These are phyloP conservation scores for Pseudococcus viburni DNA, from an alignment of 2,888 invertebrate species.

Conservation along the genomic window DNA sequence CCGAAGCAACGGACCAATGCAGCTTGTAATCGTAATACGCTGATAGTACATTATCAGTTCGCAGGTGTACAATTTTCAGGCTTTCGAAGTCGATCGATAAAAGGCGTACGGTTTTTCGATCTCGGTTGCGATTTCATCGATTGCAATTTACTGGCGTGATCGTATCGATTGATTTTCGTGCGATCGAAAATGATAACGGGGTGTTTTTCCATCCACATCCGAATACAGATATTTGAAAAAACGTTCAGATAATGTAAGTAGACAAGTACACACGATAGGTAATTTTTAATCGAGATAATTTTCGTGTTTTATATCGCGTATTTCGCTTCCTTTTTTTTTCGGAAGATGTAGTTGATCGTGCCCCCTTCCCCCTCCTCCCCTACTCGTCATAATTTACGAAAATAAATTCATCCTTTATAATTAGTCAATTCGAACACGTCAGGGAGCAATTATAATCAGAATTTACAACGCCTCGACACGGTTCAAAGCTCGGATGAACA, in stretches of 20 bases:
- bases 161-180: not conserved
- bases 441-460: no score
- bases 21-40: conserved; percentile 3
- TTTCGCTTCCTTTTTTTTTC: no score
- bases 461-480: no score
- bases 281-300: no score
- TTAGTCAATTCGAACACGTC: no score
- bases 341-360: no score
- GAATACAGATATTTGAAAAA: not conserved
- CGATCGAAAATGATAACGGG: not conserved
- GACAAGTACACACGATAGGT: no score
- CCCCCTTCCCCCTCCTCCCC: no score
- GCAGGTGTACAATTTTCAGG: conserved; percentile 22
- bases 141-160: not conserved
- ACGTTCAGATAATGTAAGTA: conserved; percentile 32
- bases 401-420: no score
- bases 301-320: no score
- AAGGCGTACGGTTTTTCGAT: not conserved
- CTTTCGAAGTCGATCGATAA: not conserved
- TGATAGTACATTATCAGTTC: conserved; percentile 39
- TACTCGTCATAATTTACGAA: no score
- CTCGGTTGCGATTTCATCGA: not conserved
- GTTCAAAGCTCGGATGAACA: no score
- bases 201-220: not conserved
- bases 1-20: not conserved